Conservation (phyloP, 2,113 vertebrate genomes). For the Canis aureus region DNA sequence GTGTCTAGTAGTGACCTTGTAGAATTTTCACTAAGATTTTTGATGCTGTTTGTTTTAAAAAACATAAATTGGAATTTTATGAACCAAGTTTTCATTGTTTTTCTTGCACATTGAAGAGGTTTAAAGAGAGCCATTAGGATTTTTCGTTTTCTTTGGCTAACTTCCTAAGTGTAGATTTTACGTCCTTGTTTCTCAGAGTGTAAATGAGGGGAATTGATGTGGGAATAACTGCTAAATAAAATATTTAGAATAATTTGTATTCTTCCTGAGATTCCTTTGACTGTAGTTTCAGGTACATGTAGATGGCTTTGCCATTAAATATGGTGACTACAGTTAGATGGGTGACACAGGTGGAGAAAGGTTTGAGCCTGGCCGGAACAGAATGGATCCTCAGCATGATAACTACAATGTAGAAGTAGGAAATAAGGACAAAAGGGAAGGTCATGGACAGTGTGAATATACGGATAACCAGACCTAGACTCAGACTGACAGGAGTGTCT, state of each 20-base stretch:
- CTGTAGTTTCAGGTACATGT: constrained; percentile 38
- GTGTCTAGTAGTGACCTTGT: background rate
- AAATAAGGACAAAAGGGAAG: constrained; percentile 16
- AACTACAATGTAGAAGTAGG: background rate
- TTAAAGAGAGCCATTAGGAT: background rate
- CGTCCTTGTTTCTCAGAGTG: constrained; percentile 51
- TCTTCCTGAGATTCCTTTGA: constrained; percentile 18
- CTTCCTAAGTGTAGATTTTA: constrained; percentile 52
- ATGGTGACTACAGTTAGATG: background rate
- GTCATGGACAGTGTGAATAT: background rate
- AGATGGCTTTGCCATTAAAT: constrained; percentile 35
- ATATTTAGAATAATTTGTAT: constrained; percentile 48
- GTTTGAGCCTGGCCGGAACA: constrained; percentile 24
- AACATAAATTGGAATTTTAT: constrained; percentile 12
- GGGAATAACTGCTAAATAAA: constrained; percentile 46
- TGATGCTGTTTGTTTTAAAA: constrained; percentile 23
- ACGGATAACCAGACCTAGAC: constrained; percentile 15
- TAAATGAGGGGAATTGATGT: constrained; percentile 69
- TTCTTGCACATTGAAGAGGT: background rate
- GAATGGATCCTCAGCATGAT: background rate
- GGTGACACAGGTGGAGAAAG: constrained; percentile 26
- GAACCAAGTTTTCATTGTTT: background rate
- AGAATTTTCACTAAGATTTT: background rate
- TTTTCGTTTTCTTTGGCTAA: constrained; percentile 47
- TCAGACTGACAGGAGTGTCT: background rate